A percentile compares a stretch with the other conserved stretches of the same genome.
These are phyloP conservation scores for Microtus ochrogaster DNA, from an alignment of 2,113 vertebrate genomes.

Conservation along the genomic window DNA sequence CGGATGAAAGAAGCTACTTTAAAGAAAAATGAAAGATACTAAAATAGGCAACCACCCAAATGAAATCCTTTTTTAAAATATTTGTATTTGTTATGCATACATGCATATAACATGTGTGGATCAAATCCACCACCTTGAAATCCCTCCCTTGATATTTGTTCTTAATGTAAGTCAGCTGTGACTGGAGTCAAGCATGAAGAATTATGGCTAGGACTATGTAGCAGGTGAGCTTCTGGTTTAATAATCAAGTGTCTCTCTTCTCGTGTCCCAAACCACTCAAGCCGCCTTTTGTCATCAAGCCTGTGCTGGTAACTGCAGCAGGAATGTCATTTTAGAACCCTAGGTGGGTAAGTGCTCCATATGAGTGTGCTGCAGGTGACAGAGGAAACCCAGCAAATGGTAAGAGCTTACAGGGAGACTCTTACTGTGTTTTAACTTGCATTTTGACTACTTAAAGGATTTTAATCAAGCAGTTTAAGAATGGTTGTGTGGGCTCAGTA, in stretches of 20 bases:
- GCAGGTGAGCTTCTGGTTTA: conserved; percentile 1
- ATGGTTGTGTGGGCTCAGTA: conserved; percentile 62
- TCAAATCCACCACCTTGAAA: neutral
- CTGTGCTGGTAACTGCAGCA: neutral
- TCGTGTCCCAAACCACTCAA: neutral
- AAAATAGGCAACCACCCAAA: neutral
- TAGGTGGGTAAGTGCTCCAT: neutral
- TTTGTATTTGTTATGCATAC: neutral
- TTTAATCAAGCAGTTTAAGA: conserved; percentile 63
- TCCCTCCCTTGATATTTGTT: neutral
- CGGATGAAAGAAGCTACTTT: conserved; percentile 32
- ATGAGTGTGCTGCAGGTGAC: neutral
- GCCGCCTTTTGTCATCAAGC: neutral
- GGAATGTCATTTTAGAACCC: conserved; percentile 40
- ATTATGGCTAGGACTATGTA: neutral
- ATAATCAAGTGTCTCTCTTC: conserved; percentile 22
- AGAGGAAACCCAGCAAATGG: conserved; percentile 26
- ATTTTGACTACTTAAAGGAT: conserved; percentile 66
- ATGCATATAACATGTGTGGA: no score
- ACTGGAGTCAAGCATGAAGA: neutral
- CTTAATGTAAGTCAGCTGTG: neutral
- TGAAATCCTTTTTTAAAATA: neutral
- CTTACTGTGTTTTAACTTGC: conserved; percentile 37
- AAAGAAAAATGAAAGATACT: conserved; percentile 39
- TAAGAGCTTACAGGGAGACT: conserved; percentile 33